Evolutionary conservation across 1,140 invertebrate genomes (phyloP).

Genomic region (Aphidius gifuensis): DNA sequence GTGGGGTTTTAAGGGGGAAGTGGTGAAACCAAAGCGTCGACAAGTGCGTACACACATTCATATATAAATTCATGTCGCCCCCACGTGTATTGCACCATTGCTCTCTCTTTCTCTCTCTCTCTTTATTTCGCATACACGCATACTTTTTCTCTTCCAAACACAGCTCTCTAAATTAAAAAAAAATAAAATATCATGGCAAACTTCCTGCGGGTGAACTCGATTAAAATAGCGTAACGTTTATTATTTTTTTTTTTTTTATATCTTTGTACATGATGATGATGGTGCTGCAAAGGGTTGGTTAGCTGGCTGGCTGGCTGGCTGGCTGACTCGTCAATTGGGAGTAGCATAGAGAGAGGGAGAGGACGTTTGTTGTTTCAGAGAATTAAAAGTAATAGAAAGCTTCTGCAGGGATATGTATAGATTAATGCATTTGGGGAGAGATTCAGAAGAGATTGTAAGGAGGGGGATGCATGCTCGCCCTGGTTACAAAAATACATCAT

Average conservation of each 20-base stretch:
- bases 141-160: too few relatives aligned
- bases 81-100: background rate
- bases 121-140: too few relatives aligned
- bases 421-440: background rate
- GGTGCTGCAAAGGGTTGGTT: constrained; percentile 15
- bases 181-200: constrained; percentile 9
- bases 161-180: too few relatives aligned
- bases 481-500: too few relatives aligned
- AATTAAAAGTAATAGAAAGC: constrained; percentile 26
- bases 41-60: constrained; percentile 20
- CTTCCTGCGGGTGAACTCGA: constrained; percentile 44
- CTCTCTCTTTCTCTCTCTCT: background rate
- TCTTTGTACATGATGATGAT: constrained; percentile 31
- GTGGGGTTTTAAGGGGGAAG: background rate
- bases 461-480: too few relatives aligned
- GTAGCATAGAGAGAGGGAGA: too few relatives aligned
- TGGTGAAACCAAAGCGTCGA: constrained; percentile 7
- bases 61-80: constrained; percentile 10
- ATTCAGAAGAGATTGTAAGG: too few relatives aligned
- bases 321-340: constrained; percentile 16
- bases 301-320: constrained; percentile 13
- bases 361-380: constrained; percentile 28
- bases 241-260: too few relatives aligned
- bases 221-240: constrained; percentile 46
- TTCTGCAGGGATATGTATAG: too few relatives aligned